A percentile compares a stretch with the other conserved stretches of the same genome.
These are phyloP conservation scores for Mohoua ochrocephala DNA, from an alignment of 2,113 vertebrate species.

Conservation along the genomic window DNA sequence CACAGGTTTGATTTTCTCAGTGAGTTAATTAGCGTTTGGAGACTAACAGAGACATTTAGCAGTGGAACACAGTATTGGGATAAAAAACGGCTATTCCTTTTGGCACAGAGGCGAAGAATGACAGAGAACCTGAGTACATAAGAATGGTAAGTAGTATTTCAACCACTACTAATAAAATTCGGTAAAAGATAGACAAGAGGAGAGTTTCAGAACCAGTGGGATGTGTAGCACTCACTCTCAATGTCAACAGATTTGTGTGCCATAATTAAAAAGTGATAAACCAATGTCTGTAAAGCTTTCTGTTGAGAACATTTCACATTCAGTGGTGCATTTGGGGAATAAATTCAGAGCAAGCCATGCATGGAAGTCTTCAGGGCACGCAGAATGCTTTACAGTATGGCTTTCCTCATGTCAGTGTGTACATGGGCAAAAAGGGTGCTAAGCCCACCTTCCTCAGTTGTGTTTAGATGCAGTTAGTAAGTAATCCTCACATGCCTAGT, in stretches of 20 bases:
- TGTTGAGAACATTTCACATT: not conserved
- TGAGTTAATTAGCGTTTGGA: not conserved
- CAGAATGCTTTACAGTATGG: not conserved
- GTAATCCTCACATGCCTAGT: not conserved
- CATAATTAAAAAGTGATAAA: constrained; percentile 13
- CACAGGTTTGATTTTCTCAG: not conserved
- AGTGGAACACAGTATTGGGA: not conserved
- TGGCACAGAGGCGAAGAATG: not conserved
- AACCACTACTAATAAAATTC: not conserved
- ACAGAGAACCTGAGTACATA: not conserved
- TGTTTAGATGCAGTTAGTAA: not conserved
- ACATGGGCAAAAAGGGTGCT: not conserved
- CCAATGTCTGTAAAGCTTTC: not conserved
- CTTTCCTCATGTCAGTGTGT: not conserved
- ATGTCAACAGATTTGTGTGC: not conserved
- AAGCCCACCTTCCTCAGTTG: not conserved
- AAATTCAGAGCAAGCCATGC: constrained; percentile 2
- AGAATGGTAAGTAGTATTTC: not conserved
- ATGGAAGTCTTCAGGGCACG: not conserved
- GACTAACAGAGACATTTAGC: not conserved
- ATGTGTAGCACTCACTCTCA: not conserved
- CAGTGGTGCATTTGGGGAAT: not conserved
- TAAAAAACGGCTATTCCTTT: not conserved
- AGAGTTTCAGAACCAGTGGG: not conserved
- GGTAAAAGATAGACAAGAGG: not conserved